Percentiles rank a stretch among this genome's conserved stretches.
These are phyloP conservation scores for Ganaspis sp. DNA, from an alignment of 1,140 invertebrate genomes.

Conservation along the genomic window DNA sequence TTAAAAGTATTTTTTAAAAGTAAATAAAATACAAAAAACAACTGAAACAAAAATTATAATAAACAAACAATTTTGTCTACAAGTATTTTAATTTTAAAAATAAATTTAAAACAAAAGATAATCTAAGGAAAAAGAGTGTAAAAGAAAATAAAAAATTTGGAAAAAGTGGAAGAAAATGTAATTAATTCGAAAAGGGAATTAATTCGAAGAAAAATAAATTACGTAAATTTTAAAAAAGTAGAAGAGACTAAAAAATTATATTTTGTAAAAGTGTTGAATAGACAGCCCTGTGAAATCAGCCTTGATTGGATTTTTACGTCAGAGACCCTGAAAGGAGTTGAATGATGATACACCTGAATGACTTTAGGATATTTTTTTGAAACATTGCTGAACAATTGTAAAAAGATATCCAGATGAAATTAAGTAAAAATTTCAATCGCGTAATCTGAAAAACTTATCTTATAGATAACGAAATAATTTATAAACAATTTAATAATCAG, in stretches of 20 bases:
- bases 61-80: too few species aligned
- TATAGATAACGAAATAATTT: background rate
- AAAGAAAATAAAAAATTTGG: background rate
- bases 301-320: background rate
- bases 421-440: background rate
- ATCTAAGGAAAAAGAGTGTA: too few species aligned
- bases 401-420: background rate
- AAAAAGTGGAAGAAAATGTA: slow-evolving; percentile 20
- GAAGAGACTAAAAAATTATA: too few species aligned
- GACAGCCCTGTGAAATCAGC: too few species aligned
- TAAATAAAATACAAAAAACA: too few species aligned
- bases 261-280: too few species aligned
- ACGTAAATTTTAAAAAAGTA: background rate
- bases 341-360: background rate
- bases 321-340: background rate
- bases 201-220: too few species aligned
- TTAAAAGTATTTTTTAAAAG: too few species aligned
- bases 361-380: background rate
- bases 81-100: too few species aligned
- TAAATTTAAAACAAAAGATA: too few species aligned
- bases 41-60: too few species aligned
- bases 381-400: background rate
- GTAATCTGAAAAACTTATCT: background rate
- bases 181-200: too few species aligned
- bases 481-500: background rate